Conservation (phyloP, 2,888 invertebrate genomes). For the Apodemia arnacis region DNA sequence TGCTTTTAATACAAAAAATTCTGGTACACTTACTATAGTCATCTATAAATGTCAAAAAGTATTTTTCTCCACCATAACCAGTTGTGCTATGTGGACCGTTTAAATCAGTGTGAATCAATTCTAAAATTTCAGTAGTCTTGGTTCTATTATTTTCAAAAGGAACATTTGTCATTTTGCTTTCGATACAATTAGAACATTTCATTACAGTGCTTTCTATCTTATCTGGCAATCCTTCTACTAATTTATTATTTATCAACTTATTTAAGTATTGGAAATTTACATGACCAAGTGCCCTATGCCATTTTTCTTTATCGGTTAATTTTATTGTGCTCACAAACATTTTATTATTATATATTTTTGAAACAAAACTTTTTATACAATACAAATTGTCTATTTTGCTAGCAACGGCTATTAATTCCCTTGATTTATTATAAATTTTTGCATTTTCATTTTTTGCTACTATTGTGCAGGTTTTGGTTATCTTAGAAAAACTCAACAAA, state of each 20-base stretch:
- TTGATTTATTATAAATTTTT: slow-evolving; percentile 72
- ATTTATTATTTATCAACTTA: slow-evolving; percentile 73
- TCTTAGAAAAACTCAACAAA: no score
- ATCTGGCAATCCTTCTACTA: slow-evolving; percentile 60
- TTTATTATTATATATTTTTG: slow-evolving; percentile 41
- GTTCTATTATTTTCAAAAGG: slow-evolving; percentile 83
- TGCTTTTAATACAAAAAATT: slow-evolving; percentile 78
- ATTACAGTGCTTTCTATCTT: no score
- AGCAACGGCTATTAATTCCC: slow-evolving; percentile 72
- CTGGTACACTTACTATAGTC: slow-evolving; percentile 80
- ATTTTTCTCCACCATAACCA: no score
- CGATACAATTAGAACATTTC: neutral
- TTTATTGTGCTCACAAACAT: slow-evolving; percentile 54
- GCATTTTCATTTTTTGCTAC: slow-evolving; percentile 57
- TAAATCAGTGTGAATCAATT: slow-evolving; percentile 79
- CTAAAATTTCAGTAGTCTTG: slow-evolving; percentile 55
- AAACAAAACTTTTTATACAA: slow-evolving; percentile 60
- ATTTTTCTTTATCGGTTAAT: slow-evolving; percentile 70
- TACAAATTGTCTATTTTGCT: slow-evolving; percentile 75
- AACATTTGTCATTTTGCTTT: slow-evolving; percentile 81
- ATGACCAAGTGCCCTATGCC: slow-evolving; percentile 78
- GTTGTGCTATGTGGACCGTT: no score
- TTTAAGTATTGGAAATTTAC: slow-evolving; percentile 79
- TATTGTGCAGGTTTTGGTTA: neutral
- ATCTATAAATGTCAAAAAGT: slow-evolving; percentile 77